Evolutionary conservation across 1,140 invertebrate genomes (phyloP).

Genomic region (fruit fly (Drosophila melanogaster)): DNA sequence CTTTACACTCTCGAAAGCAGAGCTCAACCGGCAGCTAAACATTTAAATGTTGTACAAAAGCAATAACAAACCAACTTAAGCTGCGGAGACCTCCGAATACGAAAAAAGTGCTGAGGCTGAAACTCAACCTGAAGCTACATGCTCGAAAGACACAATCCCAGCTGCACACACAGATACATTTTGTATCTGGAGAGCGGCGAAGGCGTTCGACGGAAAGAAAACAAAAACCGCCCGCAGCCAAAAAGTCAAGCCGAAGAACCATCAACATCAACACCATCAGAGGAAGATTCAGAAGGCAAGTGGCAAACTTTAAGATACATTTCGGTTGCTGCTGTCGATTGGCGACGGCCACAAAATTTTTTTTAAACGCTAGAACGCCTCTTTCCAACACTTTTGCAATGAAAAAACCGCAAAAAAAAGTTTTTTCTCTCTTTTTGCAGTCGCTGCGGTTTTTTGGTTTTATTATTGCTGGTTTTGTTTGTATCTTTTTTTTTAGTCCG

Average conservation of each 20-base stretch:
- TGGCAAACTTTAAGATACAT: constrained; percentile 75
- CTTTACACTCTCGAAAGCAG: constrained; percentile 31
- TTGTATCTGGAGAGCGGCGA: constrained; percentile 32
- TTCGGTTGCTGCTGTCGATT: constrained; percentile 70
- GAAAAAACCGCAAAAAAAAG: constrained; percentile 39
- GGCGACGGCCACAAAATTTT: constrained; percentile 65
- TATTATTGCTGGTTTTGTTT: constrained; percentile 62
- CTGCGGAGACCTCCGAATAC: constrained; percentile 28
- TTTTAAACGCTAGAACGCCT: constrained; percentile 81
- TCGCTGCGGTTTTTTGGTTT: constrained; percentile 74
- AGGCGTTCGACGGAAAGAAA: constrained; percentile 43
- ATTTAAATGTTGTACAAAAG: constrained; percentile 82
- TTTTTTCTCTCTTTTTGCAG: constrained; percentile 50
- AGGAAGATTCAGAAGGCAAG: constrained; percentile 10
- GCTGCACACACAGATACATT: constrained; percentile 65
- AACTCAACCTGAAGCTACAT: constrained; percentile 41
- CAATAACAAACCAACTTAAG: constrained; percentile 69
- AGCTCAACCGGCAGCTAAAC: constrained; percentile 79
- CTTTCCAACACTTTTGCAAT: constrained; percentile 74
- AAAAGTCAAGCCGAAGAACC: constrained; percentile 46
- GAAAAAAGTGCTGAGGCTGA: constrained; percentile 34
- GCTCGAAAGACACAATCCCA: constrained; percentile 57
- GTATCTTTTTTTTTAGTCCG: constrained; percentile 31
- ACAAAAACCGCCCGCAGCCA: constrained; percentile 51
- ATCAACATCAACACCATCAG: constrained; percentile 44